These are phyloP conservation scores for Morbakka virulenta DNA, from an alignment of 30 jellyfish, hydroid and myxozoan species.

Conservation along the genomic window DNA sequence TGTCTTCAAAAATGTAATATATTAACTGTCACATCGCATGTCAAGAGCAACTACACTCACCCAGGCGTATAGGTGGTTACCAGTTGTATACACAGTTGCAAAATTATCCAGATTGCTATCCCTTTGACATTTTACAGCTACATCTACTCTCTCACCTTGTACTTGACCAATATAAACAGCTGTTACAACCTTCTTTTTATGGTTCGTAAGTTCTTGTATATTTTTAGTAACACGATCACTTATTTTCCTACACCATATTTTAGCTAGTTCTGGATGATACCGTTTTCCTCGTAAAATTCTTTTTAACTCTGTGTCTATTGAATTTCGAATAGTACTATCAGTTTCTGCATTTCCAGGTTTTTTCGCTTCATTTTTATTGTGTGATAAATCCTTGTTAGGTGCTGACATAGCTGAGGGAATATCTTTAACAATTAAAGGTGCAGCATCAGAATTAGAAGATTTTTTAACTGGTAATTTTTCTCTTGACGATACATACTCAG, in stretches of 20 bases:
- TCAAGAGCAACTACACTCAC: constrained; percentile 20
- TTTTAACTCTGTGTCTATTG: constrained; percentile 33
- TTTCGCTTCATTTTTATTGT: neutral
- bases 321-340: constrained; percentile 19
- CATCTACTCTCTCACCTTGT: constrained; percentile 60
- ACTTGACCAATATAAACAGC: constrained; percentile 62
- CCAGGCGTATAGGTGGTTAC: constrained; percentile 68
- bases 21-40: neutral
- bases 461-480: neutral
- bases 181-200: constrained; percentile 42
- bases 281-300: constrained; percentile 45
- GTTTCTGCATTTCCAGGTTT: constrained; percentile 5
- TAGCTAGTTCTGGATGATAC: constrained; percentile 38
- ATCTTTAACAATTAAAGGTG: neutral
- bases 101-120: constrained; percentile 23
- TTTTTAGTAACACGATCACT: constrained; percentile 41
- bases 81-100: constrained; percentile 45
- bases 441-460: neutral
- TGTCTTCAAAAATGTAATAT: too few species aligned
- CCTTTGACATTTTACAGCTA: constrained; percentile 43
- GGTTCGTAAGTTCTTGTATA: constrained; percentile 26
- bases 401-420: neutral
- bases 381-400: neutral
- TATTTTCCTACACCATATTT: constrained; percentile 46
- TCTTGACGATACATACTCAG: too few species aligned